Evolutionary conservation across 2,888 invertebrate genomes (phyloP).

Genomic region (Epistrophella euchroma): DNA sequence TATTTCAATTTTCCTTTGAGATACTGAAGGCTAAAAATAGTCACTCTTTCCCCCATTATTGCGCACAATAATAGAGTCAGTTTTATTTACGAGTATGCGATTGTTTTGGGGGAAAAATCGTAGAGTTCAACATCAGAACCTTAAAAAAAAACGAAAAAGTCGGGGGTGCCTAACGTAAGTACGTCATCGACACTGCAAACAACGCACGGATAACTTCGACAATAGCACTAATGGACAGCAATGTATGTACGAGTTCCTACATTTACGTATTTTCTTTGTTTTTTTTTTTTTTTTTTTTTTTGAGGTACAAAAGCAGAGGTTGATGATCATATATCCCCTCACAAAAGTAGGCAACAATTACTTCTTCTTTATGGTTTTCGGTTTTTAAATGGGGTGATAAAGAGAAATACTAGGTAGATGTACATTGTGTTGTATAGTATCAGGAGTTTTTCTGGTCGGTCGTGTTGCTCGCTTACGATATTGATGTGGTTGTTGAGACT

Average conservation of each 20-base stretch:
- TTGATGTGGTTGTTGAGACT: constrained; percentile 13
- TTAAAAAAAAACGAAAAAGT: constrained; percentile 22
- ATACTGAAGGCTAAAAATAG: constrained; percentile 52
- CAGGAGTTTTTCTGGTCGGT: constrained; percentile 24
- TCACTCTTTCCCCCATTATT: constrained; percentile 18
- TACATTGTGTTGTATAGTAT: background rate
- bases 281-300: constrained; percentile 15
- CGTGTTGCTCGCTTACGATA: constrained; percentile 17
- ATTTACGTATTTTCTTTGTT: background rate
- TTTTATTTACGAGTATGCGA: constrained; percentile 44
- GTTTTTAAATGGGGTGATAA: constrained; percentile 45
- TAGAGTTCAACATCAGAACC: constrained; percentile 23
- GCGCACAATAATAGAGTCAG: constrained; percentile 13
- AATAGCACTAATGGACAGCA: constrained; percentile 27
- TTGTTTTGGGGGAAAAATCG: background rate
- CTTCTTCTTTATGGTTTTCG: constrained; percentile 25
- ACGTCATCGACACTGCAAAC: constrained; percentile 8
- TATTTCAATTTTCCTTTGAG: constrained; percentile 60
- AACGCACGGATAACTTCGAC: constrained; percentile 20
- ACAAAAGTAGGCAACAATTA: constrained; percentile 62
- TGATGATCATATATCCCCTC: constrained; percentile 50
- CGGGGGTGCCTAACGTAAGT: constrained; percentile 27
- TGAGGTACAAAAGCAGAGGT: constrained; percentile 3
- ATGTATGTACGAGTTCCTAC: background rate
- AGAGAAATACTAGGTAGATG: constrained; percentile 20